phyloP scores from a whole-genome alignment of 1,140 invertebrate genomes.

The Mya arenaria region DNA sequence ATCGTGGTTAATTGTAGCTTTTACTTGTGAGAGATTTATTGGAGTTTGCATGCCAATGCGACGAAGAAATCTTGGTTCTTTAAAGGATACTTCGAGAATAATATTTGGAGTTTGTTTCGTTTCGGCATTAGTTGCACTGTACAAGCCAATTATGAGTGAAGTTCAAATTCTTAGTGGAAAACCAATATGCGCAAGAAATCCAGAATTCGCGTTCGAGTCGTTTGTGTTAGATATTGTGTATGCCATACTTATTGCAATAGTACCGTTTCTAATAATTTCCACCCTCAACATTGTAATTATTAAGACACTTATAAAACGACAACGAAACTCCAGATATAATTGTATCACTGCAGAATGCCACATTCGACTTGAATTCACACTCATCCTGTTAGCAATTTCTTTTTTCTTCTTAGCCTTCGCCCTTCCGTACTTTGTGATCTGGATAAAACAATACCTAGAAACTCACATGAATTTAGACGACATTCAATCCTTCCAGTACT shows the following conservation, averaged over 20 bases:
- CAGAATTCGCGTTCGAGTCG: constrained; percentile 43
- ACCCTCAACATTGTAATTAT: constrained; percentile 66
- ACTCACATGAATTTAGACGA: not conserved
- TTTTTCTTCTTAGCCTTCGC: constrained; percentile 66
- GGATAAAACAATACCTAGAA: constrained; percentile 53
- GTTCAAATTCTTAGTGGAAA: constrained; percentile 16
- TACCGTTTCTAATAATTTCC: constrained; percentile 65
- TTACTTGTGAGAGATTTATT: constrained; percentile 75
- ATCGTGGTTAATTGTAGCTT: constrained; percentile 74
- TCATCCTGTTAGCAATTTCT: constrained; percentile 67
- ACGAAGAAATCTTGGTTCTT: constrained; percentile 46
- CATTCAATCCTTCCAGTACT: constrained; percentile 40
- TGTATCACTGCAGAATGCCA: constrained; percentile 59
- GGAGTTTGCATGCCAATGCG: constrained; percentile 68
- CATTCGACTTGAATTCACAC: constrained; percentile 63
- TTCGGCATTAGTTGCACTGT: constrained; percentile 56
- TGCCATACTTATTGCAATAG: constrained; percentile 66
- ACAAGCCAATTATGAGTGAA: constrained; percentile 68
- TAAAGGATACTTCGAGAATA: constrained; percentile 54
- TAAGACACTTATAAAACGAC: constrained; percentile 55
- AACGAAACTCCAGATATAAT: constrained; percentile 32
- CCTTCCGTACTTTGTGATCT: constrained; percentile 66
- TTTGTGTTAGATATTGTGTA: constrained; percentile 68
- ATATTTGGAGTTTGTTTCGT: constrained; percentile 54
- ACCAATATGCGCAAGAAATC: constrained; percentile 50